Evolutionary conservation across 2,888 invertebrate genomes (phyloP).

Genomic region (Epicampocera succincta): DNA sequence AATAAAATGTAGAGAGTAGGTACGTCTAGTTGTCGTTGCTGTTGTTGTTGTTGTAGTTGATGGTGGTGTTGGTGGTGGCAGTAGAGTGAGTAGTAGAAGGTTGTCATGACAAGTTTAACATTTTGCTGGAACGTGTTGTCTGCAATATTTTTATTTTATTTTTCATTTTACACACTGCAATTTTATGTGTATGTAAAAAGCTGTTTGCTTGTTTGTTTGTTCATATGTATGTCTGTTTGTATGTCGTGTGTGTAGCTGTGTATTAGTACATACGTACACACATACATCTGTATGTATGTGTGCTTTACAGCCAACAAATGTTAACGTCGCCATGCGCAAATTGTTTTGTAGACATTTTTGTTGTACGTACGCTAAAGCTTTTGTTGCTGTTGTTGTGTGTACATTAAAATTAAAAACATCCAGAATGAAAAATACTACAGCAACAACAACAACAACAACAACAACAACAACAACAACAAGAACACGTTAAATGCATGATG

Average conservation of each 20-base stretch:
- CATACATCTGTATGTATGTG: not conserved
- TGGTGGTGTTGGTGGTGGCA: constrained; percentile 12
- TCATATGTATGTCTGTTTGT: constrained; percentile 10
- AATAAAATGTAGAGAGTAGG: constrained; percentile 12
- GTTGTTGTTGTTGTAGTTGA: constrained; percentile 5
- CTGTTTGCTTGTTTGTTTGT: constrained; percentile 38
- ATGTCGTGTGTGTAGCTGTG: constrained; percentile 4
- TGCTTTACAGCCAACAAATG: constrained; percentile 65
- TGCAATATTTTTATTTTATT: constrained; percentile 63
- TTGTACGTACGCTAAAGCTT: constrained; percentile 47
- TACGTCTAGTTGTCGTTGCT: constrained; percentile 6
- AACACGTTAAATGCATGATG: constrained; percentile 63
- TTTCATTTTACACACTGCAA: constrained; percentile 53
- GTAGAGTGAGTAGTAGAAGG: constrained; percentile 47
- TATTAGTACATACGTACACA: constrained; percentile 2
- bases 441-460: constrained; percentile 56
- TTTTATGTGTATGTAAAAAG: constrained; percentile 29
- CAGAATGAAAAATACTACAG: constrained; percentile 68
- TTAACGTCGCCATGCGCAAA: constrained; percentile 71
- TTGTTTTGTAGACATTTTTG: constrained; percentile 69
- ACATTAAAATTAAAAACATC: constrained; percentile 70
- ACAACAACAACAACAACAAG: constrained; percentile 32
- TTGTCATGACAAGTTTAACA: constrained; percentile 69
- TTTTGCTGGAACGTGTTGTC: constrained; percentile 69
- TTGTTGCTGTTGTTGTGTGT: constrained; percentile 48